These are phyloP conservation scores for Xestia xanthographa DNA, from an alignment of 2,888 invertebrate species.

Conservation along the genomic window DNA sequence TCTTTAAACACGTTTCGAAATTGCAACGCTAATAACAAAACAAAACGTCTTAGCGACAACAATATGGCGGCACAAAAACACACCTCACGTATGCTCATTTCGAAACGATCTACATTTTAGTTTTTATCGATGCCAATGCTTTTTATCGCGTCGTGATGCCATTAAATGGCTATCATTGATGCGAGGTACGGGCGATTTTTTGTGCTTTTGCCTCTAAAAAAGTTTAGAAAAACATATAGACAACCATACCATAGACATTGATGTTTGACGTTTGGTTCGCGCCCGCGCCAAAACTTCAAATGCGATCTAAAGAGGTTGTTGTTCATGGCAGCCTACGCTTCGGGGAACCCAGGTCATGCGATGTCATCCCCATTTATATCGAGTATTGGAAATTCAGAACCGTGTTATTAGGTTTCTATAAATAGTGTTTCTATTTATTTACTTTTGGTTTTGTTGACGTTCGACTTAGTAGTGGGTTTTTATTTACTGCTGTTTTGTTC, in stretches of 20 bases:
- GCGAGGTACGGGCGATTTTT: slow-evolving; percentile 75
- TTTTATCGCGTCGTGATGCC: slow-evolving; percentile 73
- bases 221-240: slow-evolving; percentile 60
- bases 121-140: slow-evolving; percentile 67
- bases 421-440: slow-evolving; percentile 39
- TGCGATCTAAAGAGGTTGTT: slow-evolving; percentile 46
- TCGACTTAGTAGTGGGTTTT: background rate
- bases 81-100: slow-evolving; percentile 69
- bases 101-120: slow-evolving; percentile 73
- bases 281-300: slow-evolving; percentile 61
- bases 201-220: slow-evolving; percentile 69
- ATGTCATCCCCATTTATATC: slow-evolving; percentile 19
- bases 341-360: slow-evolving; percentile 19
- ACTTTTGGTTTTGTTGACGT: slow-evolving; percentile 24
- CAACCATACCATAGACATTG: slow-evolving; percentile 70
- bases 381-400: slow-evolving; percentile 30
- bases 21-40: slow-evolving; percentile 63
- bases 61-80: slow-evolving; percentile 61
- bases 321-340: slow-evolving; percentile 31
- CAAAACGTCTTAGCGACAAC: slow-evolving; percentile 61
- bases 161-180: slow-evolving; percentile 82
- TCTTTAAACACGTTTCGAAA: slow-evolving; percentile 47
- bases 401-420: slow-evolving; percentile 40
- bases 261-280: slow-evolving; percentile 58
- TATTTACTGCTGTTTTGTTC: background rate